Conservation (phyloP, 2,113 vertebrate genomes). For the Tragelaphus strepsiceros region DNA sequence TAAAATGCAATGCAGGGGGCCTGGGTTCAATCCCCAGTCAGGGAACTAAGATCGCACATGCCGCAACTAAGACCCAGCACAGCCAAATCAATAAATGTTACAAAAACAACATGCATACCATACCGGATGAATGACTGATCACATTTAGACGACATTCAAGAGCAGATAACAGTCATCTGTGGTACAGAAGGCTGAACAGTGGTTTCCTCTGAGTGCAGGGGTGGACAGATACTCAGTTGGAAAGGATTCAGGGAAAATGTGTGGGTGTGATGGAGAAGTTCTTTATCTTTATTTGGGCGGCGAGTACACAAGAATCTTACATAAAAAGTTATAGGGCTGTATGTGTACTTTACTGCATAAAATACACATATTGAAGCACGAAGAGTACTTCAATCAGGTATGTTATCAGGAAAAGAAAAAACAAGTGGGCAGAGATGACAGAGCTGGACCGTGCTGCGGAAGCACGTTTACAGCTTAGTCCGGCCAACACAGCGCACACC, state of each 20-base stretch:
- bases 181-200: neutral
- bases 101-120: neutral
- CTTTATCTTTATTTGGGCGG: neutral
- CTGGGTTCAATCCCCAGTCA: neutral
- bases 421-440: neutral
- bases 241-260: neutral
- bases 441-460: too few species aligned
- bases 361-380: neutral
- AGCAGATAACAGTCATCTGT: neutral
- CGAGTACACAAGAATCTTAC: neutral
- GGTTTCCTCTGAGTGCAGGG: neutral
- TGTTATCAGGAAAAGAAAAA: neutral
- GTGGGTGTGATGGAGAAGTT: too few species aligned
- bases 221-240: too few species aligned
- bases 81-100: neutral
- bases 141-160: neutral
- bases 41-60: neutral
- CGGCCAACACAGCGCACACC: rapidly evolving
- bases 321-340: neutral
- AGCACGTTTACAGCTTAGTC: neutral
- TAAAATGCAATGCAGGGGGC: neutral
- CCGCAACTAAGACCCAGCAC: neutral
- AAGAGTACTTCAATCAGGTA: neutral
- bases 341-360: neutral
- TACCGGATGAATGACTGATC: neutral